These are phyloP conservation scores for Laspeyria flexula DNA, from an alignment of 2,888 invertebrate species.

Conservation along the genomic window DNA sequence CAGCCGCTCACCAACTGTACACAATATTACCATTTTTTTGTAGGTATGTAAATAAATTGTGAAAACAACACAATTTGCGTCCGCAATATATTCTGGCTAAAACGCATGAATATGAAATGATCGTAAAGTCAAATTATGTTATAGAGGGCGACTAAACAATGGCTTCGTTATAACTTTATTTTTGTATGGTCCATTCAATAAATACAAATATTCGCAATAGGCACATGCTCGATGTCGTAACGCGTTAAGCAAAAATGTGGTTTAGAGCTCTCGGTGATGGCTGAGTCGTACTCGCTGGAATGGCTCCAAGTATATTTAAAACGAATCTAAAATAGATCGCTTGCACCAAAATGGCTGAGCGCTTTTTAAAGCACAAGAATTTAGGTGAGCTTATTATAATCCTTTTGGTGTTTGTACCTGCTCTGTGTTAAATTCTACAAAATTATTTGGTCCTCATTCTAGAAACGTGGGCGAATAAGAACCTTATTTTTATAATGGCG, in stretches of 20 bases:
- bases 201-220: conserved; percentile 5
- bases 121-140: conserved; percentile 10
- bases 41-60: conserved; percentile 1
- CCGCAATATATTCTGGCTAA: conserved; percentile 4
- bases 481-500: no score
- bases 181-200: conserved; percentile 2
- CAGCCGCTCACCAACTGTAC: conserved; percentile 8
- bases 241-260: no score
- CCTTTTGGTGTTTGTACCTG: conserved; percentile 10
- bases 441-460: neutral
- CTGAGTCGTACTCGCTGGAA: conserved; percentile 42
- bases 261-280: conserved; percentile 10
- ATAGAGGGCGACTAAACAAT: neutral
- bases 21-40: neutral
- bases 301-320: conserved; percentile 58
- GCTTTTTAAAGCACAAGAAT: conserved; percentile 41
- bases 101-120: conserved; percentile 8
- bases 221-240: no score
- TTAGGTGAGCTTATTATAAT: conserved; percentile 40
- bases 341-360: conserved; percentile 34
- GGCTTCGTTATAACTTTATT: neutral
- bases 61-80: conserved; percentile 3
- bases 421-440: neutral
- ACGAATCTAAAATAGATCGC: conserved; percentile 52
- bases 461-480: no score